Conservation (phyloP, 2,797 vertebrate genomes). For the Pangasius larnaudii region DNA sequence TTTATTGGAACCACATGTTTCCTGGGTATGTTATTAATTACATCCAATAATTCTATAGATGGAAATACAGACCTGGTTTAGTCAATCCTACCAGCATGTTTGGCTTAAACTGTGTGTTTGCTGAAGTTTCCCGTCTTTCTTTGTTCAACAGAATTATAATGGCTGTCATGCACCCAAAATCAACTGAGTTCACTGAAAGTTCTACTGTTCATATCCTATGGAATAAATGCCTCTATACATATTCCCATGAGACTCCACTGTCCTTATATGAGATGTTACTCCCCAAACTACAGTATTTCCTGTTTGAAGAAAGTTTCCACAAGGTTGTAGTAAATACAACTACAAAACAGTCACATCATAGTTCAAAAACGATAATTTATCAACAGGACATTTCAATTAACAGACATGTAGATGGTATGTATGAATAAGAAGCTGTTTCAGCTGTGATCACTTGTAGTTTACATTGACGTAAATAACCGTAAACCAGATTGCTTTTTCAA, state of each 20-base stretch:
- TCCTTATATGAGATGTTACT: neutral
- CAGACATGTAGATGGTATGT: neutral
- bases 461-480: constrained; percentile 23
- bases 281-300: neutral
- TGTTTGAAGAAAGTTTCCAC: neutral
- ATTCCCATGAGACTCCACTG: neutral
- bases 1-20: constrained; percentile 56
- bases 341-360: neutral
- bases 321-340: neutral
- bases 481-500: constrained; percentile 32
- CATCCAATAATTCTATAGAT: constrained; percentile 48
- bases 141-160: constrained; percentile 6
- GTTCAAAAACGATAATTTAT: neutral
- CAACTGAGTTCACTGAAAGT: neutral
- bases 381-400: neutral
- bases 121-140: neutral
- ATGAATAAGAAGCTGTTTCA: constrained; percentile 15
- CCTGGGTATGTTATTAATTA: constrained; percentile 53
- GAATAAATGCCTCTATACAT: constrained; percentile 1
- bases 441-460: constrained; percentile 22
- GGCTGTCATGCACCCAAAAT: neutral
- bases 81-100: constrained; percentile 51
- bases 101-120: constrained; percentile 4
- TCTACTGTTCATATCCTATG: neutral
- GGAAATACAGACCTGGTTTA: constrained; percentile 33